A percentile compares a stretch with the other conserved stretches of the same genome.
These are phyloP conservation scores for Diuraphis noxia DNA, from an alignment of 1,140 invertebrate genomes.

Conservation along the genomic window DNA sequence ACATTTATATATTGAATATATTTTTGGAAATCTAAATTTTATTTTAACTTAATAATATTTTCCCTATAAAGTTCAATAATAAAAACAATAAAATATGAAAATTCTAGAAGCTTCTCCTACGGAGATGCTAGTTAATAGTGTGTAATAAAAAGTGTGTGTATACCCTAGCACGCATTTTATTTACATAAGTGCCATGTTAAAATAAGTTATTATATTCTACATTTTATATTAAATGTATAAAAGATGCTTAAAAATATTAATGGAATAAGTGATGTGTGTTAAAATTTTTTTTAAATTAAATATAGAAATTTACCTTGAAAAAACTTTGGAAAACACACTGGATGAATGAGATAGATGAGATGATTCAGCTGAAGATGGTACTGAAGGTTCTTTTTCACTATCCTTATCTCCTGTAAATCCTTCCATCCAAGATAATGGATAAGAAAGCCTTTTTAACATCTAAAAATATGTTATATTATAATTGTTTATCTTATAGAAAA, in stretches of 20 bases:
- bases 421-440: constrained; percentile 91
- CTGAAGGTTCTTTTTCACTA: constrained; percentile 60
- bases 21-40: not conserved
- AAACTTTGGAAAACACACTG: constrained; percentile 84
- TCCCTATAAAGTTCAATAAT: not conserved
- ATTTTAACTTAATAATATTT: not conserved
- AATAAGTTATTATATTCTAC: constrained; percentile 29
- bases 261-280: constrained; percentile 29
- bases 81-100: constrained; percentile 43
- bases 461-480: constrained; percentile 59
- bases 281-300: not conserved
- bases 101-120: constrained; percentile 35
- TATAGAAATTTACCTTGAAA: constrained; percentile 72
- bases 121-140: constrained; percentile 28
- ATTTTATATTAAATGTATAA: constrained; percentile 6
- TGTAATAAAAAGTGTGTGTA: constrained; percentile 39
- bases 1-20: not conserved
- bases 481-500: not conserved
- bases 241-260: constrained; percentile 38
- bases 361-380: constrained; percentile 63
- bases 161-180: constrained; percentile 44
- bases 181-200: constrained; percentile 50
- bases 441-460: constrained; percentile 88
- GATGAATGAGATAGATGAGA: constrained; percentile 70
- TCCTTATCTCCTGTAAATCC: constrained; percentile 66